Conservation (phyloP, 2,888 invertebrate species). For the Piscicola geometra region DNA sequence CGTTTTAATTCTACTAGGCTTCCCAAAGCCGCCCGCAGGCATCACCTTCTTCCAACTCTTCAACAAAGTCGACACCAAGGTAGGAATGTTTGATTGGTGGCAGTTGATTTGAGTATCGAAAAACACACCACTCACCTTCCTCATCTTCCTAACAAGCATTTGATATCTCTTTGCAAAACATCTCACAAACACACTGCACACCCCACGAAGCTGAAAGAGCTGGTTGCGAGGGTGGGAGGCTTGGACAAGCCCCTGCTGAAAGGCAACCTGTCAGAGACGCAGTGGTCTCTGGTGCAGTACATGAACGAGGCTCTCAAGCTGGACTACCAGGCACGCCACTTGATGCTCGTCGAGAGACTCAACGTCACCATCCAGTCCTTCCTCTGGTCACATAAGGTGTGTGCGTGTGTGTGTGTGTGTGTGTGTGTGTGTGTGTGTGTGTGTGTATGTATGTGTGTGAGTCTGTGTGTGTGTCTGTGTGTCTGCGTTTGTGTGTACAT, state of each 20-base stretch:
- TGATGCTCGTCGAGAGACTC: conserved; percentile 80
- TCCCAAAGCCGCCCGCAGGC: conserved; percentile 81
- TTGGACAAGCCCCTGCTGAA: conserved; percentile 73
- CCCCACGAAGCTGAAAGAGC: conserved; percentile 59
- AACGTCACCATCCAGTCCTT: conserved; percentile 96
- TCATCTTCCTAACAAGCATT: no score
- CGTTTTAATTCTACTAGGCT: conserved; percentile 72
- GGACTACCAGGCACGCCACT: conserved; percentile 77
- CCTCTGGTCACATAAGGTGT: conserved; percentile 61
- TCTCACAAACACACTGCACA: no score
- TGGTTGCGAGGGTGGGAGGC: conserved; percentile 56
- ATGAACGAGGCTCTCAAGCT: conserved; percentile 69
- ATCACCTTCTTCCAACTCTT: conserved; percentile 74
- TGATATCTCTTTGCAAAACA: no score
- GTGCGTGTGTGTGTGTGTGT: no score
- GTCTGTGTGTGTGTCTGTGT: not conserved
- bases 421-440: no score
- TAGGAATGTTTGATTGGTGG: no score
- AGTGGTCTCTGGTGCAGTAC: conserved; percentile 73
- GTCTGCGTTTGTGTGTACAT: not conserved
- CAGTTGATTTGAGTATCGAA: no score
- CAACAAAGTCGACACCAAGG: conserved; percentile 69
- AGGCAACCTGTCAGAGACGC: conserved; percentile 66
- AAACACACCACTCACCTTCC: no score
- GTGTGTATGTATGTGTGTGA: not conserved